Conservation (phyloP, 1,140 invertebrate genomes). For the Drosophila truncata region DNA sequence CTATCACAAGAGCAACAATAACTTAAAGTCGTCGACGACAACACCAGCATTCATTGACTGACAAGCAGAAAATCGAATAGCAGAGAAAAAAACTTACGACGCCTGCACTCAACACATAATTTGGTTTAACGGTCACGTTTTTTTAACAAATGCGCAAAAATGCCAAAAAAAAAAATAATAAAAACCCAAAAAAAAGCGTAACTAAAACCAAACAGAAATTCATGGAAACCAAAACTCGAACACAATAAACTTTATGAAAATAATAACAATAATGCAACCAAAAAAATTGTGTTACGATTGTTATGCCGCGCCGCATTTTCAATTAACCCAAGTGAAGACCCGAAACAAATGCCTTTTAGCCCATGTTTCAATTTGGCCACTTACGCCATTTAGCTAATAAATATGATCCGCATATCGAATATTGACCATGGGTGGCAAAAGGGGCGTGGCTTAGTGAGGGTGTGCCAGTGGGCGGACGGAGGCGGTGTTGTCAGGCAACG, state of each 20-base stretch:
- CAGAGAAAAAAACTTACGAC: conserved; percentile 16
- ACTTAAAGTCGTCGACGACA: background rate
- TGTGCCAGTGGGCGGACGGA: conserved; percentile 1
- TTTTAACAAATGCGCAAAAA: conserved; percentile 54
- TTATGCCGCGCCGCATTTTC: conserved; percentile 30
- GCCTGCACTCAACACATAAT: conserved; percentile 57
- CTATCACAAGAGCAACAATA: conserved; percentile 43
- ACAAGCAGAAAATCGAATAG: conserved; percentile 28
- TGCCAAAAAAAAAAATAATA: conserved; percentile 21
- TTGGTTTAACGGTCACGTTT: conserved; percentile 77
- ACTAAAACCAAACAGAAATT: conserved; percentile 16
- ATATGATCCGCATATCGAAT: conserved; percentile 62
- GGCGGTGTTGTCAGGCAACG: background rate
- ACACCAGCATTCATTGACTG: conserved; percentile 21
- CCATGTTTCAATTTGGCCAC: conserved; percentile 1
- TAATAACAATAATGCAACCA: conserved; percentile 50
- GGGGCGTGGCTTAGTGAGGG: conserved; percentile 5
- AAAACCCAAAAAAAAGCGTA: conserved; percentile 8
- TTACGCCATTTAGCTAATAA: conserved; percentile 48
- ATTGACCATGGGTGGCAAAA: conserved; percentile 54
- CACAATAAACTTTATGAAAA: conserved; percentile 44
- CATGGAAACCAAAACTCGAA: background rate
- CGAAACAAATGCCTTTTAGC: conserved; percentile 33
- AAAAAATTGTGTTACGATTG: conserved; percentile 33
- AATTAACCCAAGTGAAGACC: conserved; percentile 39